phyloP scores from a whole-genome alignment of 1,140 invertebrate genomes.

The Pseudomyrmex dendroicus region DNA sequence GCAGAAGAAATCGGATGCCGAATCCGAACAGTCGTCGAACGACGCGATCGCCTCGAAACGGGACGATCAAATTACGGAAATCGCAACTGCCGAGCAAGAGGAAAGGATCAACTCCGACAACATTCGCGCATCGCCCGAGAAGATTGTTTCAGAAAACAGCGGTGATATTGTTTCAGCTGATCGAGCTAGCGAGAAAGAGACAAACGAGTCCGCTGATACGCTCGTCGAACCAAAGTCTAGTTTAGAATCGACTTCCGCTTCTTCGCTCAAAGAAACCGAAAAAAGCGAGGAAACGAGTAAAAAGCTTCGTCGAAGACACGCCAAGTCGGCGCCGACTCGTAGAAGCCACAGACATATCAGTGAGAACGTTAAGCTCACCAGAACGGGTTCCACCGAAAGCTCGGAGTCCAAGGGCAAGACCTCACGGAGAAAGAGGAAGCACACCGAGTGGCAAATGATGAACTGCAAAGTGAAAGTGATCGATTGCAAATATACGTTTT shows the following conservation, averaged over 20 bases:
- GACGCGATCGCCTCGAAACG: neutral
- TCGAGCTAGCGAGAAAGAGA: constrained; percentile 5
- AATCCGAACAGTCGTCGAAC: constrained; percentile 20
- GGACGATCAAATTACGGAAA: neutral
- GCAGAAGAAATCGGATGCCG: neutral
- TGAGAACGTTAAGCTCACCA: constrained; percentile 35
- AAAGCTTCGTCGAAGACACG: constrained; percentile 38
- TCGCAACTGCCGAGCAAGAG: neutral
- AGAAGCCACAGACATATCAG: constrained; percentile 62
- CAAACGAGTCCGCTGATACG: constrained; percentile 12
- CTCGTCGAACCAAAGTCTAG: constrained; percentile 7
- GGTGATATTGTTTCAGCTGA: neutral
- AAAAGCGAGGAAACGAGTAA: constrained; percentile 28
- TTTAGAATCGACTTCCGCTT: constrained; percentile 1
- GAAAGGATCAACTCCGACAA: neutral
- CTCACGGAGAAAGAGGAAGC: constrained; percentile 50
- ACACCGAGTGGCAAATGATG: constrained; percentile 63
- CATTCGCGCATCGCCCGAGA: neutral
- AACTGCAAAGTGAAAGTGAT: constrained; percentile 77
- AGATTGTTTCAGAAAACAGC: no score
- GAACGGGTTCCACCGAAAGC: no score
- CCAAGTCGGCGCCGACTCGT: constrained; percentile 6
- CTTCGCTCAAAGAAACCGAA: neutral
- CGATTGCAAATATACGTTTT: constrained; percentile 77
- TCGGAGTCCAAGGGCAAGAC: neutral